Evolutionary conservation across 1,140 invertebrate genomes (phyloP).

Genomic region (Micrasema longulum): DNA sequence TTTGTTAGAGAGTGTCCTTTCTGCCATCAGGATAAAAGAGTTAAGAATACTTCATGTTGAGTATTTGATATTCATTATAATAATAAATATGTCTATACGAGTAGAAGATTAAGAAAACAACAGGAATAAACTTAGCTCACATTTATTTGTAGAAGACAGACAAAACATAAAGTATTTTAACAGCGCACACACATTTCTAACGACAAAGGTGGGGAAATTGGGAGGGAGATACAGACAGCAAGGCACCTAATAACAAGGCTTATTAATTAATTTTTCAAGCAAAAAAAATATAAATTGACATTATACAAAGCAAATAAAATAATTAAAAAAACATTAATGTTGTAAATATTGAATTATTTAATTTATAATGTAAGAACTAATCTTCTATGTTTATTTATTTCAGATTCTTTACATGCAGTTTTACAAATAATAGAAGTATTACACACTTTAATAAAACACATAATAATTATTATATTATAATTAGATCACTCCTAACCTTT

Average conservation of each 20-base stretch:
- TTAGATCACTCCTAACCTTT: no score
- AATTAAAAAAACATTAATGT: neutral
- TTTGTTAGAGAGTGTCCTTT: no score
- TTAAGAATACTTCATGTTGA: no score
- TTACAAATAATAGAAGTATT: no score
- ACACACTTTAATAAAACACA: no score
- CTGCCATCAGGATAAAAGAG: no score
- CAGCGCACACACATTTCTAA: constrained; percentile 52
- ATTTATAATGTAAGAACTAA: neutral
- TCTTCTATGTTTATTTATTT: no score
- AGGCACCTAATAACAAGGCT: constrained; percentile 55
- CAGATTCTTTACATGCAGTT: no score
- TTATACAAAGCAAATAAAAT: constrained; percentile 1
- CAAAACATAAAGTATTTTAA: constrained; percentile 44
- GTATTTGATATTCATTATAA: no score
- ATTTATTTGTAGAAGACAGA: constrained; percentile 54
- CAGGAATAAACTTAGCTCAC: constrained; percentile 43
- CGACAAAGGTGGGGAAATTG: constrained; percentile 47
- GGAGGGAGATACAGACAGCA: constrained; percentile 46
- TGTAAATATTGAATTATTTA: neutral
- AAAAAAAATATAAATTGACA: constrained; percentile 35
- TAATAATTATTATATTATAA: no score
- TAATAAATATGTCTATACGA: no score
- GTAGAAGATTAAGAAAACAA: neutral
- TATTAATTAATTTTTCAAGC: constrained; percentile 51